Percentiles rank a stretch among this genome's conserved stretches.
phyloP scores from a whole-genome alignment of 1,140 invertebrate genomes.

The Tigriopus japonicus region DNA sequence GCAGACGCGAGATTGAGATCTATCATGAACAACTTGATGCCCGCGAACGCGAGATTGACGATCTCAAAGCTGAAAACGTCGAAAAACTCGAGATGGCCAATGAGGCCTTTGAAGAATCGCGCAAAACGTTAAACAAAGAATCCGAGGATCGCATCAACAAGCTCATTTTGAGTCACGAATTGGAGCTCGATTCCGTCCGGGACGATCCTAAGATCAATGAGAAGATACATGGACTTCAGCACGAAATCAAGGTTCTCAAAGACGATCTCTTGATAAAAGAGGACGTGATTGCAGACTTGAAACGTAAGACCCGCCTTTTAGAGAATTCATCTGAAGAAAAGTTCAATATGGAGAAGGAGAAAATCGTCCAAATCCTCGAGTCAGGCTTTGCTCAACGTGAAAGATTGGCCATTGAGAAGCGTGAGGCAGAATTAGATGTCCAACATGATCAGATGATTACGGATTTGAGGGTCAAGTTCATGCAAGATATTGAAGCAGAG shows the following conservation, averaged over 20 bases:
- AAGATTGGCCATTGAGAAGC: neutral
- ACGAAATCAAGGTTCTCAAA: neutral
- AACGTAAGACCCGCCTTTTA: neutral
- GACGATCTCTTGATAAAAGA: neutral
- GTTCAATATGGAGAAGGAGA: constrained; percentile 12
- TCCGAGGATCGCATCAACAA: neutral
- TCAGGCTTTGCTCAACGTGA: constrained; percentile 9
- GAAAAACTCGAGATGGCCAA: neutral
- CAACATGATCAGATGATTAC: neutral
- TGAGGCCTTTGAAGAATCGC: neutral
- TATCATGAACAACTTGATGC: neutral
- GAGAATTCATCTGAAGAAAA: neutral
- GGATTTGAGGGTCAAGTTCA: neutral
- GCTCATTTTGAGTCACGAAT: constrained; percentile 1
- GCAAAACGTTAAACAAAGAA: neutral
- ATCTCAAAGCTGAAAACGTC: neutral
- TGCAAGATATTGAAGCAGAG: neutral
- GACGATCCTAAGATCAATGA: neutral
- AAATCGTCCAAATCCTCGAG: constrained; percentile 10
- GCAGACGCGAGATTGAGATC: constrained; percentile 2
- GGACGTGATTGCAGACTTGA: neutral
- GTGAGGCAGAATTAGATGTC: neutral
- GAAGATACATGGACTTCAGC: neutral
- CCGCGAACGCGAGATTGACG: neutral
- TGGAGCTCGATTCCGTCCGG: neutral